These are phyloP conservation scores for Leguminivora glycinivorella DNA, from an alignment of 1,140 invertebrate species.

Conservation along the genomic window DNA sequence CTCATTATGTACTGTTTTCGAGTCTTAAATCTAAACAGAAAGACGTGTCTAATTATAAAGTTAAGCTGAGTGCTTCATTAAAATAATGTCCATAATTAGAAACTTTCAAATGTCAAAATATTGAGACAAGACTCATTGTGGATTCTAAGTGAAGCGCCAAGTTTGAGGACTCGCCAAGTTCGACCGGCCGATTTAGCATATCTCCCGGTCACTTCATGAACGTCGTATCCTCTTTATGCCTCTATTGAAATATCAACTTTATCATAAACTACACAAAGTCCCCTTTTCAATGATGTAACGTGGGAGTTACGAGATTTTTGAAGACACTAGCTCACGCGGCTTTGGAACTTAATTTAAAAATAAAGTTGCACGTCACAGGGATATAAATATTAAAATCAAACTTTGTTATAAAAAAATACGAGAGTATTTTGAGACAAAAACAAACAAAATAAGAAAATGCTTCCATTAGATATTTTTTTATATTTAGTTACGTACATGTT, in stretches of 20 bases:
- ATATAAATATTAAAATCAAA: conserved; percentile 2
- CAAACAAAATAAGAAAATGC: background rate
- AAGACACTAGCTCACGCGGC: background rate
- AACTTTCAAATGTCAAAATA: conserved; percentile 27
- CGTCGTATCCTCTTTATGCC: background rate
- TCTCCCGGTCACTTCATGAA: background rate
- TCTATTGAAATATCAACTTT: conserved; percentile 1
- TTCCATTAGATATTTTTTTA: too few relatives aligned
- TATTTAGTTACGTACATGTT: too few relatives aligned
- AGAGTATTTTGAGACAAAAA: background rate
- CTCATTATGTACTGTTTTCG: background rate
- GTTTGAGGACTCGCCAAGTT: conserved; percentile 14
- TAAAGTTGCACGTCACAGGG: conserved; percentile 9
- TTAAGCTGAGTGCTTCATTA: conserved; percentile 20
- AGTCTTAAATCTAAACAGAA: background rate
- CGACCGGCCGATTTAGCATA: conserved; percentile 17
- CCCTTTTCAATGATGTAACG: background rate
- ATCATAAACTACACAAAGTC: background rate
- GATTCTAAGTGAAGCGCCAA: conserved; percentile 19
- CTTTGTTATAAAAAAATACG: background rate
- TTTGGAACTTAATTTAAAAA: conserved; percentile 8
- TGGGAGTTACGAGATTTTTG: background rate
- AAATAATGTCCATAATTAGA: conserved; percentile 25
- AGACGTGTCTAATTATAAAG: background rate
- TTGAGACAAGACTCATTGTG: conserved; percentile 23